A percentile compares a stretch with the other conserved stretches of the same genome.
These are phyloP conservation scores for Thaleichthys pacificus DNA, from an alignment of 2,797 vertebrate species.

Conservation along the genomic window DNA sequence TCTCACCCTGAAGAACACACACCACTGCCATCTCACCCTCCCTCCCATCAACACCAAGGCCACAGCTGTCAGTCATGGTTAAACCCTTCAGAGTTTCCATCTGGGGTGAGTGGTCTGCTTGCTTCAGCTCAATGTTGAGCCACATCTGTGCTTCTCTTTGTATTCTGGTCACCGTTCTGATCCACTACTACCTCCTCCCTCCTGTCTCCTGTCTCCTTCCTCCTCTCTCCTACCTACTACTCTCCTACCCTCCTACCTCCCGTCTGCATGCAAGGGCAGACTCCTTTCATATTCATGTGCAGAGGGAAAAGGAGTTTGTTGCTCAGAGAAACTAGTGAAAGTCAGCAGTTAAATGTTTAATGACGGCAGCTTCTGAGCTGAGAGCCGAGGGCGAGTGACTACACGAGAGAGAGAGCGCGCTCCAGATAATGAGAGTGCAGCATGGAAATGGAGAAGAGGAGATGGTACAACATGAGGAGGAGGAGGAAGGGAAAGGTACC, in stretches of 20 bases:
- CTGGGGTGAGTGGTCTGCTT: too few relatives aligned
- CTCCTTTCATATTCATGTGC: conserved; percentile 60
- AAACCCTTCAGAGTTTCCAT: too few relatives aligned
- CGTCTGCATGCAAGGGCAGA: neutral
- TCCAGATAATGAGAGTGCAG: neutral
- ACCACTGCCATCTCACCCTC: too few relatives aligned
- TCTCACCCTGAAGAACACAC: too few relatives aligned
- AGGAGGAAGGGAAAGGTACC: neutral
- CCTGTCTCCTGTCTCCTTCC: neutral
- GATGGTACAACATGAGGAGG: neutral
- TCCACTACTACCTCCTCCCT: neutral
- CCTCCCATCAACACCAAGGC: too few relatives aligned
- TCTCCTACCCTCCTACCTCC: neutral
- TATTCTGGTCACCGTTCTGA: too few relatives aligned
- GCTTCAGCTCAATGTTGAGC: too few relatives aligned
- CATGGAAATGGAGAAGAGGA: neutral
- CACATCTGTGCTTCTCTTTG: too few relatives aligned
- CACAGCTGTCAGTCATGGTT: too few relatives aligned
- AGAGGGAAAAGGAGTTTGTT: conserved; percentile 60
- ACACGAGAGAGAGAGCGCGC: neutral
- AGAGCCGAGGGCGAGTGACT: neutral
- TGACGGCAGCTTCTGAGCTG: conserved; percentile 33
- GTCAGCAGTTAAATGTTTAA: conserved; percentile 66
- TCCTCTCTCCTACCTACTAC: neutral
- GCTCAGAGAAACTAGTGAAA: conserved; percentile 59